phyloP scores from a whole-genome alignment of 37 sponge, comb jelly and placozoan species.

The Cladorhizidae sp. region DNA sequence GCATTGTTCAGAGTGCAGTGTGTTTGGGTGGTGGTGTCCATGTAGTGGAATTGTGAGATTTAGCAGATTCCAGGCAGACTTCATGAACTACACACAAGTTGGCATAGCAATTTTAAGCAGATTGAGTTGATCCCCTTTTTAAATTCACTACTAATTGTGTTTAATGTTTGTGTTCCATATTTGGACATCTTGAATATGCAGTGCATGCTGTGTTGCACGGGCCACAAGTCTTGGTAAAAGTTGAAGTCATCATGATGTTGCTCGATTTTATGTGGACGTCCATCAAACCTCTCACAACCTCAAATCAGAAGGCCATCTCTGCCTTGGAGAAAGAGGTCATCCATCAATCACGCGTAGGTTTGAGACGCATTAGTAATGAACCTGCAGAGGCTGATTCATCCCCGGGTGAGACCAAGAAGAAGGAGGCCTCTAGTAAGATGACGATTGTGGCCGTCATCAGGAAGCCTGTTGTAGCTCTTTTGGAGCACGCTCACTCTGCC shows the following conservation, averaged over 20 bases:
- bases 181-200: background rate
- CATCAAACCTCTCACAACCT: conserved; percentile 22
- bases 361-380: too few species aligned
- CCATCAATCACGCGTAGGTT: too few species aligned
- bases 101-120: too few species aligned
- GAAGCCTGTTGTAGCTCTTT: conserved; percentile 45
- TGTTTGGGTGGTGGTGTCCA: too few species aligned
- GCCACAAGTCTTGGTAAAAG: conserved; percentile 43
- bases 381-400: background rate
- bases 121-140: too few species aligned
- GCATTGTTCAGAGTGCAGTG: too few species aligned
- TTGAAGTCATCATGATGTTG: conserved; percentile 45
- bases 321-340: background rate
- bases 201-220: conserved; percentile 28
- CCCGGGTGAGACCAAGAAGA: background rate
- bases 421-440: background rate
- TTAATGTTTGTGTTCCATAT: background rate
- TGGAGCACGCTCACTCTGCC: conserved; percentile 25
- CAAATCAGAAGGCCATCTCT: background rate
- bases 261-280: conserved; percentile 26
- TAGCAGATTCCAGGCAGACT: too few species aligned
- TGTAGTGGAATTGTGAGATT: too few species aligned
- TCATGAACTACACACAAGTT: too few species aligned
- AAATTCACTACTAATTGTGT: background rate
- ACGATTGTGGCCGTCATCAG: background rate